Evolutionary conservation across 2,797 vertebrate genomes (phyloP), one percentile per base, ranked within the genome.

Genomic region (Dromococcyx pavoninus): DNA sequence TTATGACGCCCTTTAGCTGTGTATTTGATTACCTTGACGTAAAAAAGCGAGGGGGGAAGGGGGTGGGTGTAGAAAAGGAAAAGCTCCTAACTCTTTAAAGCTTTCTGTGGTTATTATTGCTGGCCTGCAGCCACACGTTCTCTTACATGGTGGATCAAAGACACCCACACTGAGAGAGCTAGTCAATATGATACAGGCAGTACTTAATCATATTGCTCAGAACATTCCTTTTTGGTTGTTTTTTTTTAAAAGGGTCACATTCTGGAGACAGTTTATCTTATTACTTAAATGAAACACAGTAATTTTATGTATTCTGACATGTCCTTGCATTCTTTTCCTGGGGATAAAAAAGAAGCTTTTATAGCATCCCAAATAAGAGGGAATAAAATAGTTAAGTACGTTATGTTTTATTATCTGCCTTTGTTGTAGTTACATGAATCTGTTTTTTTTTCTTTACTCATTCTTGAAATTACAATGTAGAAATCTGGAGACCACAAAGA

Each of bases 11-110:
- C 86, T 97, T 96, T 94, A 96, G 93, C 92, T 90, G 91, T 53
- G 66, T 86, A 82, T 94, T 97, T 97, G 95, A 97, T 96, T 98
- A 97, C 83, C 83, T 90, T 92, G 88, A 97, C 92, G 95, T 96
- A 92, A 91, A 96, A 79, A 72, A 23, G 18, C n/a, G n/a, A 11
- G 41, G 19, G 27, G 30, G 48, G 19, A 22, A 50, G 25, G 16
- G 17, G 22, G 24, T 32, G 9, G 8, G 41, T 37, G 30, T 8
- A 10, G 15, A 73, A 73, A 69, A 17, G 51, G 41, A 69, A 86
- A 74, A 94, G 67, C 93, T 89, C 65, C 95, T 84, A 69, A 93
- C 60, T 90, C 73, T 96, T 95, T 94, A 95, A 95, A 97, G 83
- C 60, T 85, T 97, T 95, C 88, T 97, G 89, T 82, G 69, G 80